Evolutionary conservation across 2,888 invertebrate species (phyloP), one percentile per base, ranked within the genome.

Genomic region (Polydesmus complanatus): DNA sequence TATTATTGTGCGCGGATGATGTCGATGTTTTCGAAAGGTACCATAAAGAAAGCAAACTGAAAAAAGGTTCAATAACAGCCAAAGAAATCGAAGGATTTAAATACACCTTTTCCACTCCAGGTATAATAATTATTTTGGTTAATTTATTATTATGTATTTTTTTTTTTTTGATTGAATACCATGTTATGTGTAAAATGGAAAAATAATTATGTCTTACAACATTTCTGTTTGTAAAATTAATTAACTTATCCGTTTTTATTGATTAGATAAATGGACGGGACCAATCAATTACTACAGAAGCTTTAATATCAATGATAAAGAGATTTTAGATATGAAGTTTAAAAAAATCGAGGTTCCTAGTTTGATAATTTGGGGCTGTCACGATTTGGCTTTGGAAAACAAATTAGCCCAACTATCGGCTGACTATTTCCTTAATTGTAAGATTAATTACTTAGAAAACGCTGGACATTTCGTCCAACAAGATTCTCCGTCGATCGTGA

Each of bases 401-500:
- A 83, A 83, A 69, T 78, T 79, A 65, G 78, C 85, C 21, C 78
- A 83, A 1, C 78, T 80, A 65, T 83, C 83, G 21, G 78, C 82
- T 0, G 82, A 84, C 66, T 81, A 78, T 68, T 78, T 82, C 61
- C 79, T 81, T 63, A 81, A 81, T 65, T 81, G 79, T 67, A 77
- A 73, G 8, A 74, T 86, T 48, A 81, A 83, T 73, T 78, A 83
- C 51, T 78, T 86, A 23, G 79, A 81, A 60, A 80, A 79, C 27
- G 79, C 83, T 2, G 81, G 81, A 22, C 88, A 88, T 73, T 86
- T 83, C 76, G 84, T 86, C 0, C 86, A 86, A 68, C 84, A 86
- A 71, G 86, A 88, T 71, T 77, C 78, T 62, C 83, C 85, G 0
- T 77, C 79, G 5, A 70, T 75, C 62, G 82, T 85, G 62, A 86